A percentile compares a stretch with the other conserved stretches of the same genome.
Conservation (phyloP, 2,888 invertebrate genomes). For the Drosophila neutralis region DNA sequence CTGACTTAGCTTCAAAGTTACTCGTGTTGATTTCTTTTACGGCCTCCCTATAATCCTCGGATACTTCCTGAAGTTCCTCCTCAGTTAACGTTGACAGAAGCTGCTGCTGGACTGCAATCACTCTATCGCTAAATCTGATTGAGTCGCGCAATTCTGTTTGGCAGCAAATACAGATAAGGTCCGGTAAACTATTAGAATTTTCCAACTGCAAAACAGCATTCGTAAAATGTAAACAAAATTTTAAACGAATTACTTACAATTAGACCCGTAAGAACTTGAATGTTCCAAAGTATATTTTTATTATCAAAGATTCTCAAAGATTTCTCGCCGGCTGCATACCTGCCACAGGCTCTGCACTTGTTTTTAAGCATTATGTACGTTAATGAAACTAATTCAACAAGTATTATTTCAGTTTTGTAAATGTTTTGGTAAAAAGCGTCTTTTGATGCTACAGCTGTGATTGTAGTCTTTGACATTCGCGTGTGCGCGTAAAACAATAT, state of each 20-base stretch:
- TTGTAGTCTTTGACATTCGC: conserved; percentile 33
- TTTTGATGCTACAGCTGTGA: conserved; percentile 30
- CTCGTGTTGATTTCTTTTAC: conserved; percentile 13
- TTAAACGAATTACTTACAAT: conserved; percentile 22
- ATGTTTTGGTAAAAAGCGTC: conserved; percentile 14
- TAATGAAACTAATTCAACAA: conserved; percentile 4
- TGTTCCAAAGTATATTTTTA: conserved; percentile 39
- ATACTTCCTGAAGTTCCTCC: conserved; percentile 36
- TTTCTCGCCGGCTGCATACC: conserved; percentile 16
- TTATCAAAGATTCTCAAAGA: conserved; percentile 47
- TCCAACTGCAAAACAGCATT: conserved; percentile 30
- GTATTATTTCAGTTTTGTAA: conserved; percentile 8
- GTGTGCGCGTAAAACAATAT: background rate
- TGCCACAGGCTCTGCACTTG: conserved; percentile 46
- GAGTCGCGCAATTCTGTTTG: conserved; percentile 45
- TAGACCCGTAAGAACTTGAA: conserved; percentile 52
- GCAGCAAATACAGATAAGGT: conserved; percentile 51
- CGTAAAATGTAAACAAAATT: background rate
- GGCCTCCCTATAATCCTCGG: conserved; percentile 32
- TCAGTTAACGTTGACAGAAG: conserved; percentile 37
- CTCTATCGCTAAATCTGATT: conserved; percentile 48
- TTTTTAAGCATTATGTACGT: conserved; percentile 35
- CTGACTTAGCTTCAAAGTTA: conserved; percentile 7
- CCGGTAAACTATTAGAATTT: conserved; percentile 37
- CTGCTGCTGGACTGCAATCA: conserved; percentile 45